phyloP scores from a whole-genome alignment of 2,888 invertebrate genomes.

The Steinernema scapterisci region DNA sequence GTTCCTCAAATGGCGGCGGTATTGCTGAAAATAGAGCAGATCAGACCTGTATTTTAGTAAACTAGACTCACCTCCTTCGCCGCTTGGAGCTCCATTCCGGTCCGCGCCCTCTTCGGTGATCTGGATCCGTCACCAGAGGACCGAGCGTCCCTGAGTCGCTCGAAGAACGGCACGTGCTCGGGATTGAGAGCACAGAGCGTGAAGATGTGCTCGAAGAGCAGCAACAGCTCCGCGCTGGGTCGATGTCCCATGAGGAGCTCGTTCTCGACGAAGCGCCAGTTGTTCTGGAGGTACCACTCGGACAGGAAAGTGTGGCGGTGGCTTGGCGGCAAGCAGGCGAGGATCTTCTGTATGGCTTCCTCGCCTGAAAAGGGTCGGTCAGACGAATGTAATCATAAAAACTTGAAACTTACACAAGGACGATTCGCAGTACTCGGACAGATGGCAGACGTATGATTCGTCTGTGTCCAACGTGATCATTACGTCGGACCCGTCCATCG shows the following conservation, averaged over 20 bases:
- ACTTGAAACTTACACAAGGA: neutral
- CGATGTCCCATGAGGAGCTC: neutral
- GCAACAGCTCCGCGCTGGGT: conserved; percentile 37
- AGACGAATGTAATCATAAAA: neutral
- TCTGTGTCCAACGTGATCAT: neutral
- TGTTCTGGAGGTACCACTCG: conserved; percentile 16
- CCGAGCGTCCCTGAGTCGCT: neutral
- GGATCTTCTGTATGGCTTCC: neutral
- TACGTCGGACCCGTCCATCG: conserved; percentile 2
- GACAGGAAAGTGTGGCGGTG: neutral
- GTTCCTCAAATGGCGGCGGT: too few species aligned
- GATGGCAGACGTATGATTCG: neutral
- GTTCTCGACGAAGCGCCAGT: conserved; percentile 20
- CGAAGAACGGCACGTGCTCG: conserved; percentile 33
- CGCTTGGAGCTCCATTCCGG: too few species aligned
- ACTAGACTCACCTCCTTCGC: too few species aligned
- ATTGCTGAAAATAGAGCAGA: too few species aligned
- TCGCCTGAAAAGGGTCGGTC: neutral
- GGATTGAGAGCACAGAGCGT: conserved; percentile 34
- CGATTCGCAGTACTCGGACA: neutral
- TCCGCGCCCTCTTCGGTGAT: neutral
- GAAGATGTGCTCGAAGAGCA: conserved; percentile 43
- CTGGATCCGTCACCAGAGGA: neutral
- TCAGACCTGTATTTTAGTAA: too few species aligned
- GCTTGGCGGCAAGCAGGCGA: neutral